Percentiles rank a stretch among this genome's conserved stretches.
Conservation (phyloP, 2,797 vertebrate species). For the Chlorospingus semifuscus region DNA sequence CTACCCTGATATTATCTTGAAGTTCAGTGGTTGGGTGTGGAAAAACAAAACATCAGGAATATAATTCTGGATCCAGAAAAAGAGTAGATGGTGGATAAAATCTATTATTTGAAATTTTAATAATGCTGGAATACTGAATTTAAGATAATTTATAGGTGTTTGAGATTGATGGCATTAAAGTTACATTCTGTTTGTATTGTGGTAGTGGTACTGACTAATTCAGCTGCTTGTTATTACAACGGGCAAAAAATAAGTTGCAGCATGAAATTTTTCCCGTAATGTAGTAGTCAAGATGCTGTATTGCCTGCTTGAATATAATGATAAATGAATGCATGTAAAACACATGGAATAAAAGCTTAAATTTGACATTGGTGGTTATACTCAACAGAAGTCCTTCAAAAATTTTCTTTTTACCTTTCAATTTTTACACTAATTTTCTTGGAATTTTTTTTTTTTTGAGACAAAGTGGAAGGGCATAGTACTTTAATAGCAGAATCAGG, state of each 20-base stretch:
- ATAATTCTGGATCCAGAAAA: background rate
- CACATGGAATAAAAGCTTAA: background rate
- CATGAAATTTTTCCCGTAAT: background rate
- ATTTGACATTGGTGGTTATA: background rate
- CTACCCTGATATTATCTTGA: background rate
- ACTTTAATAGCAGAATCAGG: background rate
- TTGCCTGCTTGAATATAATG: background rate
- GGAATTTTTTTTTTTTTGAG: background rate
- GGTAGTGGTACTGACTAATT: background rate
- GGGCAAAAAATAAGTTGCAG: background rate
- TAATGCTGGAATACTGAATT: background rate
- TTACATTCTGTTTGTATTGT: background rate
- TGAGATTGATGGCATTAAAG: background rate
- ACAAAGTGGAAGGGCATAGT: background rate
- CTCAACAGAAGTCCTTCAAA: background rate
- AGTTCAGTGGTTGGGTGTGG: background rate
- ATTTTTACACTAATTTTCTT: background rate
- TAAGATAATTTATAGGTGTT: fast-evolving
- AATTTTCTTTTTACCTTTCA: background rate
- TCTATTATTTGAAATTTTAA: background rate
- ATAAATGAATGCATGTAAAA: background rate
- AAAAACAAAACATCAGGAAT: background rate
- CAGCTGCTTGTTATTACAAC: background rate
- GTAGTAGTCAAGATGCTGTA: background rate
- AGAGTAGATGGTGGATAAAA: background rate